Evolutionary conservation across 1,140 invertebrate species (phyloP), one percentile per base, ranked within the genome.

Genomic region (Pinna nobilis): DNA sequence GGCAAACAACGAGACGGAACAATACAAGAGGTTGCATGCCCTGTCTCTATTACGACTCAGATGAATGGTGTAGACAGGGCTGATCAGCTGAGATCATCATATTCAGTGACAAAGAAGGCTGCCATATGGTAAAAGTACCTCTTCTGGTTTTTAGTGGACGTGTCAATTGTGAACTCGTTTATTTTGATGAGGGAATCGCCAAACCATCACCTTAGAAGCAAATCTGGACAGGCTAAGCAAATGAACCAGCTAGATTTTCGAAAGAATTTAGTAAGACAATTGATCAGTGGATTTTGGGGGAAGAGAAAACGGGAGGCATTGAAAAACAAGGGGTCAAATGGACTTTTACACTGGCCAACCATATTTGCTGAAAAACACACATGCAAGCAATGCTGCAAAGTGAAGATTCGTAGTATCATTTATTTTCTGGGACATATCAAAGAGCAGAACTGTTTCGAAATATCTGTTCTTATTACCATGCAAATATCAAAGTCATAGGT

Each of bases 71-170:
- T 76, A 7, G 67, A 76, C 18, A 47, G 15, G 23, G 61, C 74
- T 9, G 68, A 70, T 20, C 67, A 66, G n/a, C 28, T 49, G 7
- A 49, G 67, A 7, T 66, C 50, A 44, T 30, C 59, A 13, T 67
- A 76, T 6, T 11, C 28, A 9, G 68, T 47, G 13, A 66, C 35
- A 18, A 20, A 44, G 0, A 37, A 4, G n/a, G 33, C 49, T 20
- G 49, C 15, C 11, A 60, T 59, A 30, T 68, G 71, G 65, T 61
- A 55, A 64, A 55, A n/a, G 18, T 76, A 76, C 30, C 20, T 70
- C 1, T 76, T 76, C n/a, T 66, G 61, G 59, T 76, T 70, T 57
- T 44, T 70, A 11, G 44, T 76, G 20, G 68, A 76, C 37, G 4
- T 67, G 5, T 49, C 53, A 1, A 32, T 59, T 15, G 33, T 39